Evolutionary conservation across 2,113 vertebrate species (phyloP), one percentile per base, ranked within the genome.

Genomic region (Planiliza haematocheilus): DNA sequence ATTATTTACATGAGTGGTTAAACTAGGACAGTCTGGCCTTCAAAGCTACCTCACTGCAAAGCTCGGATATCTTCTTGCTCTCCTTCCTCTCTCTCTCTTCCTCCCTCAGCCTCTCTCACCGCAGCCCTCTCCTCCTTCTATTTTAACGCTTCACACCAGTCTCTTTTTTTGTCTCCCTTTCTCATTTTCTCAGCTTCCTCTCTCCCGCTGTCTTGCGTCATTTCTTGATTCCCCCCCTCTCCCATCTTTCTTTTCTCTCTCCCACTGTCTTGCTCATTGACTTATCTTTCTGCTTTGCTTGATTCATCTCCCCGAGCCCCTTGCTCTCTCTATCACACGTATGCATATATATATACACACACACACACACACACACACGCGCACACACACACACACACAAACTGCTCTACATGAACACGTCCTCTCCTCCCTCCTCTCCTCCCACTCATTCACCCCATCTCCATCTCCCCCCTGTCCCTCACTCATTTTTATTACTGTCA

Each of bases 401-500:
- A 52, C 51, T 64, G 70, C 79, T 78, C 79, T 71, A 74, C 79
- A 85, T 78, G 79, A 78, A 57, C 52, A 48, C 71, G 74, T 82
- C 65, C 77, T 80, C 78, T 78, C 79, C 65, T 66, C 36, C 69
- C 58, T 73, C 72, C 79, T 81, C 71, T 82, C 89, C 77, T 84
- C 82, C 85, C 83, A 92, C 89, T 89, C 77, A 24, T 83, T 84
- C 85, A 80, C 85, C 81, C 81, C 86, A 82, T 89, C 86, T 87
- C 89, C 71, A 86, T 85, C 79, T 83, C 81, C 83, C 79, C 75
- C 79, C 64, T 83, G 71, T 78, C 77, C 78, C 83, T 85, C 88
- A 86, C 86, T 90, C 79, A 78, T 89, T 88, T 91, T 91, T 91
- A 91, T 85, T 79, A 89, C 83, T 84, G 86, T 86, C 90, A 88